Evolutionary conservation across 2,888 invertebrate genomes (phyloP).

Genomic region (Biston stratarius): DNA sequence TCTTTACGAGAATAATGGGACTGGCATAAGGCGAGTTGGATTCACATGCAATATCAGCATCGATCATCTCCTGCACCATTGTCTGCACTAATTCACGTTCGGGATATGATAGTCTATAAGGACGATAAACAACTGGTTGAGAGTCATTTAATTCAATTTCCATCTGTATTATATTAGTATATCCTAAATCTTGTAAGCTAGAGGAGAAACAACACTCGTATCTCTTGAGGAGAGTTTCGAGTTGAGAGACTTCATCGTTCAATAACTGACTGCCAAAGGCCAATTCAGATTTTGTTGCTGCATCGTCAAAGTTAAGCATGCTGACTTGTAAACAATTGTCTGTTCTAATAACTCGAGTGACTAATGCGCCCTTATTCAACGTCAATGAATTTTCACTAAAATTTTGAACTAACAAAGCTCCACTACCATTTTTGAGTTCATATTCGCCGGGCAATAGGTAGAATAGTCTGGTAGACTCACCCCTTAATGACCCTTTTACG

Average conservation of each 20-base stretch:
- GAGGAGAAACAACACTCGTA: too few relatives aligned
- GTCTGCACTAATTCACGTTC: slow-evolving; percentile 31
- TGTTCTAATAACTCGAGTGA: too few relatives aligned
- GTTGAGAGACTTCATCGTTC: too few relatives aligned
- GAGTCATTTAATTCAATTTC: too few relatives aligned
- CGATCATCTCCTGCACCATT: slow-evolving; percentile 47
- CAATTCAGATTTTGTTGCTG: too few relatives aligned
- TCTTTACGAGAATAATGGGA: slow-evolving; percentile 47
- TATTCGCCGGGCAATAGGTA: slow-evolving; percentile 1
- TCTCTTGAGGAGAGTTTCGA: too few relatives aligned
- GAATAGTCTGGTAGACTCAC: neutral
- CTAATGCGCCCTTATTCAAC: too few relatives aligned
- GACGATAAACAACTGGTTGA: slow-evolving; percentile 33
- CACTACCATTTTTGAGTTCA: neutral
- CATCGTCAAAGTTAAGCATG: neutral
- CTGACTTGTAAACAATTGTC: too few relatives aligned
- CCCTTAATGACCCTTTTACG: neutral
- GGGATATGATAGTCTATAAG: slow-evolving; percentile 33
- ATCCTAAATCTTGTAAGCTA: too few relatives aligned
- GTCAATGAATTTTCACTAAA: neutral
- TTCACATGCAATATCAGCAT: slow-evolving; percentile 39
- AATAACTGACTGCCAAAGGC: too few relatives aligned
- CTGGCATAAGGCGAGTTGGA: slow-evolving; percentile 45
- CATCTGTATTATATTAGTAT: too few relatives aligned
- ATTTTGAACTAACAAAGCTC: neutral